Evolutionary conservation across 2,113 vertebrate genomes (phyloP).

Genomic region (Podarcis raffonei): DNA sequence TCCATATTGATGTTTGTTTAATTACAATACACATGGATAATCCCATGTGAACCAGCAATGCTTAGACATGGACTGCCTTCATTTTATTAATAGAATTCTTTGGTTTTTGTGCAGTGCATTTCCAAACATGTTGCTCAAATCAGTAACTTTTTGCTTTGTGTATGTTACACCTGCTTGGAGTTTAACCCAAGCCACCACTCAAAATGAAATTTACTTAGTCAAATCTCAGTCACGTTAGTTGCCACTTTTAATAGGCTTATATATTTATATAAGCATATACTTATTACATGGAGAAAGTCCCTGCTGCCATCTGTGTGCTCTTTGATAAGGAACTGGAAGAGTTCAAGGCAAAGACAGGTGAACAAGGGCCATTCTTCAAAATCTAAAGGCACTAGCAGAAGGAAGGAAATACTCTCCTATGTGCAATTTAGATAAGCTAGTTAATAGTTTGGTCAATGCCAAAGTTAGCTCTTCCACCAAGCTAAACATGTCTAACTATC

Average conservation of each 20-base stretch:
- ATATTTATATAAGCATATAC: no score
- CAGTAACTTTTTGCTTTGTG: background rate
- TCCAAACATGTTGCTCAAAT: background rate
- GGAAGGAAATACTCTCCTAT: background rate
- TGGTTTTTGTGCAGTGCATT: background rate
- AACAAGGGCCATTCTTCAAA: background rate
- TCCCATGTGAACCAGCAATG: background rate
- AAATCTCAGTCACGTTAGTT: background rate
- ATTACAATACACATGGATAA: background rate
- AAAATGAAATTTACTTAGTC: background rate
- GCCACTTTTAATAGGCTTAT: background rate
- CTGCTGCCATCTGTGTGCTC: background rate
- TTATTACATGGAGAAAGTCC: no score
- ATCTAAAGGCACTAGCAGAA: background rate
- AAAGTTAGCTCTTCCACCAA: background rate
- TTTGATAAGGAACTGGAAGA: background rate
- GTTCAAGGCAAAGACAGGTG: background rate
- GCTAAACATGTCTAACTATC: background rate
- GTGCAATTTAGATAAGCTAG: background rate
- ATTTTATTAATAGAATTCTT: background rate
- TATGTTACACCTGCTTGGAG: background rate
- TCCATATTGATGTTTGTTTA: no score
- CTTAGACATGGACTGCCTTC: background rate
- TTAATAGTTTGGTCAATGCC: no score
- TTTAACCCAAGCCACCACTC: background rate